A percentile compares a stretch with the other conserved stretches of the same genome.
Conservation (phyloP, 2,113 vertebrate genomes). For the Mystacornis crossleyi region DNA sequence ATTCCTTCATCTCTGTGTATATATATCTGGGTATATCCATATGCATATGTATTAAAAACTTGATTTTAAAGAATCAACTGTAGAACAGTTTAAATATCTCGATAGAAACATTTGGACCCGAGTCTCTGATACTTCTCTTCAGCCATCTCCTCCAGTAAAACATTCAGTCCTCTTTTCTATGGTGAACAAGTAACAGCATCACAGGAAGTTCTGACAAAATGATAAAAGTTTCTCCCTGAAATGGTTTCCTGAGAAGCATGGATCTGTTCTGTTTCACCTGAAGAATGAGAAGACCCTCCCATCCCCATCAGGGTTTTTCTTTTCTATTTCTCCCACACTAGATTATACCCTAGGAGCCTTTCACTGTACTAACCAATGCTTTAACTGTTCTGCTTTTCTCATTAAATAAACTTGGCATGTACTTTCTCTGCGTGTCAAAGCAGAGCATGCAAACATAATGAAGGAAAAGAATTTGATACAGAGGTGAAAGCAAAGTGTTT, state of each 20-base stretch:
- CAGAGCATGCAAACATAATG: slow-evolving; percentile 4
- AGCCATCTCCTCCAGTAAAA: background rate
- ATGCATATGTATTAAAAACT: accelerated
- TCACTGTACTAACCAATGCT: background rate
- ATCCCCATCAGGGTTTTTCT: accelerated
- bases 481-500: background rate
- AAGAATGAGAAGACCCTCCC: background rate
- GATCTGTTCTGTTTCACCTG: background rate
- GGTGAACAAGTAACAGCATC: background rate
- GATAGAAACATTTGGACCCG: accelerated
- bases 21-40: background rate
- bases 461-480: slow-evolving; percentile 1
- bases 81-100: background rate
- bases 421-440: background rate
- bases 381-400: slow-evolving; percentile 14
- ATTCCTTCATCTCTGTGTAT: background rate
- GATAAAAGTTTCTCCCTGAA: background rate
- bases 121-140: background rate
- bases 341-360: background rate
- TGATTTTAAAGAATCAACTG: background rate
- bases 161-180: background rate
- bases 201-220: background rate
- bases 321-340: background rate
- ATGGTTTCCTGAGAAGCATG: background rate
- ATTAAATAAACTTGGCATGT: slow-evolving; percentile 6